Percentiles rank a stretch among this genome's conserved stretches.
Evolutionary conservation across 2,888 invertebrate species (phyloP).

Genomic region (Volucella bombylans): DNA sequence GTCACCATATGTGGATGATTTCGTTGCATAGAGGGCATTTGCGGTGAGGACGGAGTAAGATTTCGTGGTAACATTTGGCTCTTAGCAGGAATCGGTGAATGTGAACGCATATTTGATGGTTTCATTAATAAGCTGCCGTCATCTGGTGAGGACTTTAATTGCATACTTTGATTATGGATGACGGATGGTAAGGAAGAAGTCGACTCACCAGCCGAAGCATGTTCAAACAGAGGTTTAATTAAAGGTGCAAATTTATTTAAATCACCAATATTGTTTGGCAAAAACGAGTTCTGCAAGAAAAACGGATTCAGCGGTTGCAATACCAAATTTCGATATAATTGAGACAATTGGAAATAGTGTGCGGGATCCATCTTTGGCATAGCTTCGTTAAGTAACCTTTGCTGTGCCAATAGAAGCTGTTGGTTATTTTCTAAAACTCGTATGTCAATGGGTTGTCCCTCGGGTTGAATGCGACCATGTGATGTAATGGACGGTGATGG

Average conservation of each 20-base stretch:
- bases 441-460: constrained; percentile 76
- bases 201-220: constrained; percentile 42
- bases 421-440: constrained; percentile 84
- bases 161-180: constrained; percentile 50
- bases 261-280: constrained; percentile 83
- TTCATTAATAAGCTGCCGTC: constrained; percentile 43
- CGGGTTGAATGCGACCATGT: constrained; percentile 11
- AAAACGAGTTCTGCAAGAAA: constrained; percentile 85
- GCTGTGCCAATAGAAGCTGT: constrained; percentile 86
- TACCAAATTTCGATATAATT: constrained; percentile 85
- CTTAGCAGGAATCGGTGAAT: constrained; percentile 64
- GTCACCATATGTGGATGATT: constrained; percentile 55
- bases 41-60: constrained; percentile 71
- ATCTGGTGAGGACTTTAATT: constrained; percentile 35
- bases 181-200: constrained; percentile 24
- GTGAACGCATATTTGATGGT: constrained; percentile 39
- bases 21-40: constrained; percentile 73
- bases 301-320: constrained; percentile 86
- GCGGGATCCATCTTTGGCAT: constrained; percentile 85
- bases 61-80: constrained; percentile 63
- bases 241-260: constrained; percentile 84
- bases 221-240: constrained; percentile 81
- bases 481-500: constrained; percentile 4
- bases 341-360: constrained; percentile 85
- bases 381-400: constrained; percentile 86